phyloP scores from a whole-genome alignment of 2,113 vertebrate genomes.

The Tragelaphus strepsiceros region DNA sequence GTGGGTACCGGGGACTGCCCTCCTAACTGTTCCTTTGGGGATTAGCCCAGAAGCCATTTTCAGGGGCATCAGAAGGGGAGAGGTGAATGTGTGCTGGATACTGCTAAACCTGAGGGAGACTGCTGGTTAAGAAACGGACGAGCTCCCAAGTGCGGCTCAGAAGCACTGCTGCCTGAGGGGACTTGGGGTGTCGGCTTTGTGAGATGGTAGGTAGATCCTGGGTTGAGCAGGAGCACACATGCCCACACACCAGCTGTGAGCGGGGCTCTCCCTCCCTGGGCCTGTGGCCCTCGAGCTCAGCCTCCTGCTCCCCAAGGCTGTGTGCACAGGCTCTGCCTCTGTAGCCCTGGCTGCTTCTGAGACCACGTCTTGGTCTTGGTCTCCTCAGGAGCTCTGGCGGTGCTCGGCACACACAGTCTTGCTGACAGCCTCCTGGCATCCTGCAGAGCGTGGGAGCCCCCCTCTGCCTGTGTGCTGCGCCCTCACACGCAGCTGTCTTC shows the following conservation, averaged over 20 bases:
- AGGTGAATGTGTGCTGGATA: neutral
- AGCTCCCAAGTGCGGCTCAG: neutral
- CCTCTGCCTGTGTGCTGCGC: neutral
- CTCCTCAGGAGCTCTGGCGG: neutral
- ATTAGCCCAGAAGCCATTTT: neutral
- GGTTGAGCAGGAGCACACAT: neutral
- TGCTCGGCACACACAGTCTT: accelerated
- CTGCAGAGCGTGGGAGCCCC: no score
- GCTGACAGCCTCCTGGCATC: neutral
- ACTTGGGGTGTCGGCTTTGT: accelerated
- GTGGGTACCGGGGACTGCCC: neutral
- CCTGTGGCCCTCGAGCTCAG: accelerated
- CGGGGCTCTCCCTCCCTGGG: neutral
- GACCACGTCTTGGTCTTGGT: neutral
- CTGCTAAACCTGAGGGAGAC: neutral
- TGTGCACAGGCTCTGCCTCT: accelerated
- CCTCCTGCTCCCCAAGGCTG: neutral
- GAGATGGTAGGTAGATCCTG: accelerated
- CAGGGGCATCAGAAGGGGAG: neutral
- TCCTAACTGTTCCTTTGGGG: neutral
- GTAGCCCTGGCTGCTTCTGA: neutral
- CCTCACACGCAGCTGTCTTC: neutral
- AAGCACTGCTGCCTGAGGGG: neutral
- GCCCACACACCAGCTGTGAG: accelerated
- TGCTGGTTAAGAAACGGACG: neutral